Base-by-base conservation (phyloP, 2,888 invertebrate species). In the Achlya flavicornis region DNA sequence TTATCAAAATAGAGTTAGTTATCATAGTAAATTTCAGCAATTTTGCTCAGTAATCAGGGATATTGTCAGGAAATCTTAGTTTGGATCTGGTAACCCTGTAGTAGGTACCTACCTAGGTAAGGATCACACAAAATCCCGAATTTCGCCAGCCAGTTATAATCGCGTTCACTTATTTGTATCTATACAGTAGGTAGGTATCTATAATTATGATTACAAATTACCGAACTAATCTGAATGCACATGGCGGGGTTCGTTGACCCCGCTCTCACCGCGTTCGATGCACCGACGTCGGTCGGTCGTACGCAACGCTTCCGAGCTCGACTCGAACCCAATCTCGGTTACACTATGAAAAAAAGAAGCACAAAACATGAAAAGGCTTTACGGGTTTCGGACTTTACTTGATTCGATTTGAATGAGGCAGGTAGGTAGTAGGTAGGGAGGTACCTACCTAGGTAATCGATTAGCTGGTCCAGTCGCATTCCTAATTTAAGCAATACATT, bases 231-330 rank as follows among this genome's bases (percentile, higher is more conserved):
- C 80, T 73, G 81, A 90, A 89, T 91, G 91, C 91, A 92, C 88
- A 90, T 89, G 90, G 88, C 86, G 74, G 78, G 83, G 92, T 88
- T 90, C 91, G 83, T 78, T 78, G 92, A 89, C 91, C 93, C 81
- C 88, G 87, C 91, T 92, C 92, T 92, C 91, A 87, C 91, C 84
- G 89, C 91, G 92, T 91, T 91, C 93, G 92, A 90, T 92, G 92
- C 92, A 92, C 91, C 89, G 46, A n/a, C 46, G 90, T 77, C 83
- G 80, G 83, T 73, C 77, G 53, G 63, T 62, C 62, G 66, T 63
- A 61, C 71, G 71, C 77, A 75, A 75, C 77, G 76, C 72, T 60
- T 60, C 60, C 60, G 60, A 60, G 41, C n/a, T 74, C 75, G 77
- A 68, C 66, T 70, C 73, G 67, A 62, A 70, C 68, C 75, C 71